Percentiles rank a stretch among this genome's conserved stretches.
Evolutionary conservation across 2,797 vertebrate species (phyloP).

Genomic region (Threskiornis aethiopicus): DNA sequence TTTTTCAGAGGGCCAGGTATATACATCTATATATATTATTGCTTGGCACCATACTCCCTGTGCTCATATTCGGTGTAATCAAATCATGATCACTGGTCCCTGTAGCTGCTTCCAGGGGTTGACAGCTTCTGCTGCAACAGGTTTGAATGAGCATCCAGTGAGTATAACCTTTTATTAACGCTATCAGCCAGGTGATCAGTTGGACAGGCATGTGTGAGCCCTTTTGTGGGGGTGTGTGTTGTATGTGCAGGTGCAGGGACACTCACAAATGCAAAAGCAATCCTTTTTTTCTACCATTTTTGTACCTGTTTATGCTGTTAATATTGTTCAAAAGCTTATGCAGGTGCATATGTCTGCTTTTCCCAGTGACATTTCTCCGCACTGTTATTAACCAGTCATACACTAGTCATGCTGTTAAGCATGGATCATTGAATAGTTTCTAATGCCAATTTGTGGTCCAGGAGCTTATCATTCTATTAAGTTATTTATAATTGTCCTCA

Average conservation of each 20-base stretch:
- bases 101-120: not conserved
- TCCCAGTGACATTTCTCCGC: not conserved
- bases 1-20: not conserved
- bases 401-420: constrained; percentile 29
- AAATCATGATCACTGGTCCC: not conserved
- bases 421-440: constrained; percentile 44
- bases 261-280: not conserved
- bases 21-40: not conserved
- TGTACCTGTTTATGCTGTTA: not conserved
- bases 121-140: constrained; percentile 1
- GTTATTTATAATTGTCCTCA: constrained; percentile 50
- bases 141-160: not conserved
- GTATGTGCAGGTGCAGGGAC: not conserved
- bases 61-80: not conserved
- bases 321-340: not conserved
- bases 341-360: not conserved
- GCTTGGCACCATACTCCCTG: not conserved
- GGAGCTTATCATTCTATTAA: constrained; percentile 42
- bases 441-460: constrained; percentile 32
- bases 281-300: not conserved
- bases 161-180: not conserved
- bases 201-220: not conserved
- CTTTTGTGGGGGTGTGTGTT: not conserved
- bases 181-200: not conserved
- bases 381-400: constrained; percentile 52